Percentiles rank a stretch among this genome's conserved stretches.
These are phyloP conservation scores for Agrochola litura DNA, from an alignment of 2,888 invertebrate species.

Conservation along the genomic window DNA sequence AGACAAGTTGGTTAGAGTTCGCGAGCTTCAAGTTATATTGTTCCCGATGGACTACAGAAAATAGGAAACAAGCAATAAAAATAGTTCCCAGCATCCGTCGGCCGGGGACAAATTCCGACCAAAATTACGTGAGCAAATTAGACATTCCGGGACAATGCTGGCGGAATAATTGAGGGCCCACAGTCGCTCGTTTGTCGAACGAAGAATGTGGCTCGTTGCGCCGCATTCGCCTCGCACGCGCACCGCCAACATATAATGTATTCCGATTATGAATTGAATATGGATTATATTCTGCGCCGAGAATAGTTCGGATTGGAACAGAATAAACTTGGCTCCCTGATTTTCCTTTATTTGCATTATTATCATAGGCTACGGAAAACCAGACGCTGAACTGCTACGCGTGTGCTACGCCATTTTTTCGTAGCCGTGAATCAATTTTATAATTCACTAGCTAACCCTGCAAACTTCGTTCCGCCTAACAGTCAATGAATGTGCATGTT, in stretches of 20 bases:
- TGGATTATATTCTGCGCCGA: constrained; percentile 57
- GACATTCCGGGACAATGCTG: constrained; percentile 88
- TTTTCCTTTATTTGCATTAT: constrained; percentile 58
- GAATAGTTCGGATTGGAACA: constrained; percentile 57
- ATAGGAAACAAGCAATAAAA: constrained; percentile 90
- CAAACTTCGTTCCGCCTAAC: too few species aligned
- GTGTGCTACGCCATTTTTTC: constrained; percentile 47
- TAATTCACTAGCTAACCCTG: too few species aligned
- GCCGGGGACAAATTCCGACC: constrained; percentile 87
- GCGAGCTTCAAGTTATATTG: constrained; percentile 86
- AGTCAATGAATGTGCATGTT: too few species aligned
- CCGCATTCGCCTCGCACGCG: constrained; percentile 58
- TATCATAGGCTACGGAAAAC: constrained; percentile 38
- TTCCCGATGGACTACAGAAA: constrained; percentile 84
- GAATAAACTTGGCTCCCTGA: constrained; percentile 54
- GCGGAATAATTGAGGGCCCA: constrained; percentile 86
- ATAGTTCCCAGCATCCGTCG: constrained; percentile 87
- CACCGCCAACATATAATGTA: constrained; percentile 62
- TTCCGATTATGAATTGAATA: constrained; percentile 69
- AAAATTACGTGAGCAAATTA: constrained; percentile 90
- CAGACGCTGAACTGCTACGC: constrained; percentile 40
- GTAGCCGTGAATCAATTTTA: constrained; percentile 25
- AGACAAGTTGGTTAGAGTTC: constrained; percentile 85
- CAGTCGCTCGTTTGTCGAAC: constrained; percentile 77
- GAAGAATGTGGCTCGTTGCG: constrained; percentile 73